Conservation (phyloP, 1,140 invertebrate species). For the Trissolcus basalis region DNA sequence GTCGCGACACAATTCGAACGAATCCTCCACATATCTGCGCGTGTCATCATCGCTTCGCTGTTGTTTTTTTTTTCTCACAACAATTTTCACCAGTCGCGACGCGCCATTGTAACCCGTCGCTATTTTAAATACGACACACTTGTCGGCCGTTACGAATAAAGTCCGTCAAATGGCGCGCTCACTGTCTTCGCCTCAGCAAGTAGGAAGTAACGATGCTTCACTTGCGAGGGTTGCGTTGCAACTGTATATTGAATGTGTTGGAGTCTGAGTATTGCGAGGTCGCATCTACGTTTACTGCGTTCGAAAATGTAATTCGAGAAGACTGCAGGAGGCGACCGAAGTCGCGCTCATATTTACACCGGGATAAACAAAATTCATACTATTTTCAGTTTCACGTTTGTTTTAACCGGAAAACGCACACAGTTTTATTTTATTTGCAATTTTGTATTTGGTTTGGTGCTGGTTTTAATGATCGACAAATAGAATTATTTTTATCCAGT, state of each 20-base stretch:
- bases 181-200: conserved; percentile 41
- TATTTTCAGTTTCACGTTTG: too few relatives aligned
- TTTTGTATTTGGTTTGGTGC: too few relatives aligned
- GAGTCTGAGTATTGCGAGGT: conserved; percentile 59
- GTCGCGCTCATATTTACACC: conserved; percentile 41
- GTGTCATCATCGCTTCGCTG: conserved; percentile 4
- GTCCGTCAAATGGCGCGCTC: conserved; percentile 10
- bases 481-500: too few relatives aligned
- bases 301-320: conserved; percentile 67
- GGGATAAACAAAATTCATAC: not conserved
- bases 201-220: conserved; percentile 54
- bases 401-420: too few relatives aligned
- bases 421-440: too few relatives aligned
- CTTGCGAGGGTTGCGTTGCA: conserved; percentile 57
- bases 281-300: conserved; percentile 65
- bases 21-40: conserved; percentile 8
- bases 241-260: conserved; percentile 59
- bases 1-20: conserved; percentile 3
- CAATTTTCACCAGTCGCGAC: conserved; percentile 19
- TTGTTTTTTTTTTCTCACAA: not conserved
- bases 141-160: conserved; percentile 17
- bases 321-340: conserved; percentile 39
- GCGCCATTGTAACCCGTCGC: conserved; percentile 14
- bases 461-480: too few relatives aligned
- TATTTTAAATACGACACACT: conserved; percentile 26